These are phyloP conservation scores for Pangasianodon gigas DNA, from an alignment of 2,113 vertebrate species.

Conservation along the genomic window DNA sequence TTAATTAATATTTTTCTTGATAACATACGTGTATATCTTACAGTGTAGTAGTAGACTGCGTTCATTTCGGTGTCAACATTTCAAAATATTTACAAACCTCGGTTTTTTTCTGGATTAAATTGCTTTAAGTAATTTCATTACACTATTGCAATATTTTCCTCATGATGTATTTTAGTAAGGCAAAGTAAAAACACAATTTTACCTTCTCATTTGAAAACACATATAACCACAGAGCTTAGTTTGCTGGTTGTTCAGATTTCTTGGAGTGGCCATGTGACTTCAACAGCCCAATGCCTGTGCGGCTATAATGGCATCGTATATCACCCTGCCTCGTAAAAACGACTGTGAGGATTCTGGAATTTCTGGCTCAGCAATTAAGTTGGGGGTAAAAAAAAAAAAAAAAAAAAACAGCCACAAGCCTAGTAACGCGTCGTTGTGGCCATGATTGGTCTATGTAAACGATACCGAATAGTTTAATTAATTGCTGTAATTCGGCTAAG, in stretches of 20 bases:
- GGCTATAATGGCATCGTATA: slow-evolving; percentile 97
- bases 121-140: no score
- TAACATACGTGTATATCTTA: no score
- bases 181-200: no score
- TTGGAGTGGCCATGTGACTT: slow-evolving; percentile 84
- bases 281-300: slow-evolving; percentile 80
- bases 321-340: slow-evolving; percentile 98
- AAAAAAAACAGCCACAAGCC: no score
- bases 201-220: not conserved
- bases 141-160: not conserved
- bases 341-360: slow-evolving; percentile 80
- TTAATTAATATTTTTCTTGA: no score
- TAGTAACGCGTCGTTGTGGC: not conserved
- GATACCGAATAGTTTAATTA: not conserved
- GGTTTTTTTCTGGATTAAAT: no score
- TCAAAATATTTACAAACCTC: no score
- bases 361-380: slow-evolving; percentile 90
- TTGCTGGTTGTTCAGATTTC: slow-evolving; percentile 81
- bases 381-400: no score
- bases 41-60: no score
- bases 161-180: not conserved
- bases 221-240: slow-evolving; percentile 74
- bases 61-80: no score
- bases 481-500: not conserved
- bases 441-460: not conserved